Evolutionary conservation across 2,113 vertebrate genomes (phyloP).

Genomic region (Balaenoptera acutorostrata): DNA sequence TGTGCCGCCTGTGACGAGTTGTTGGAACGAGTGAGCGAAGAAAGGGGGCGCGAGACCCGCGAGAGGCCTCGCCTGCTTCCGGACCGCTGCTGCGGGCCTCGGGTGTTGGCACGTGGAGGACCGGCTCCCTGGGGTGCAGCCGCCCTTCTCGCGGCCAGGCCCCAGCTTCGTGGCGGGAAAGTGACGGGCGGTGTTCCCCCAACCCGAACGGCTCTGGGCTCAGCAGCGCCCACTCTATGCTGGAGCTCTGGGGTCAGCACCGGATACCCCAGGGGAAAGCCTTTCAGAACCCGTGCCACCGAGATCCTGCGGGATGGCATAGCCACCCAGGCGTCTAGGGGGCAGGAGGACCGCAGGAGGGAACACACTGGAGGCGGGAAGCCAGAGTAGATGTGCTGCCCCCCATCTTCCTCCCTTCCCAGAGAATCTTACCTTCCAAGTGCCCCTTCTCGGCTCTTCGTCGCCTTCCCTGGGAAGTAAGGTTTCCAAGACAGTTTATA

Average conservation of each 20-base stretch:
- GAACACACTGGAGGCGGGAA: too few species aligned
- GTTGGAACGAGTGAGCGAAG: not conserved
- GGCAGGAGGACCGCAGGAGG: not conserved
- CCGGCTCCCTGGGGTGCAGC: fast-evolving
- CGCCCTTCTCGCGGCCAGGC: not conserved
- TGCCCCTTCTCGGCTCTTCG: not conserved
- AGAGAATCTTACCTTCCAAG: not conserved
- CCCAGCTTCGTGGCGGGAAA: not conserved
- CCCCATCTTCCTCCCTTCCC: not conserved
- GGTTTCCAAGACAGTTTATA: not conserved
- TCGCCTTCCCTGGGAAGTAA: not conserved
- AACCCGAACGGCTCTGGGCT: not conserved
- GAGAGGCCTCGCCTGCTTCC: too few species aligned
- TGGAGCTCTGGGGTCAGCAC: not conserved
- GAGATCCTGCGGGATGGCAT: not conserved
- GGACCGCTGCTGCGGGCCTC: too few species aligned
- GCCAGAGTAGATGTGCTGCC: not conserved
- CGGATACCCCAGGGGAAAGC: too few species aligned
- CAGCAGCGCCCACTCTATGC: not conserved
- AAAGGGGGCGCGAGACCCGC: not conserved
- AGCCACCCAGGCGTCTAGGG: not conserved
- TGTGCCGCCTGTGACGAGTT: not conserved
- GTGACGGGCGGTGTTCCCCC: too few species aligned
- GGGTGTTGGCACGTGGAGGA: not conserved
- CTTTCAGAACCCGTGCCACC: fast-evolving